A percentile compares a stretch with the other conserved stretches of the same genome.
These are phyloP conservation scores for Struthidea cinerea DNA, from an alignment of 2,113 vertebrate genomes.

Conservation along the genomic window DNA sequence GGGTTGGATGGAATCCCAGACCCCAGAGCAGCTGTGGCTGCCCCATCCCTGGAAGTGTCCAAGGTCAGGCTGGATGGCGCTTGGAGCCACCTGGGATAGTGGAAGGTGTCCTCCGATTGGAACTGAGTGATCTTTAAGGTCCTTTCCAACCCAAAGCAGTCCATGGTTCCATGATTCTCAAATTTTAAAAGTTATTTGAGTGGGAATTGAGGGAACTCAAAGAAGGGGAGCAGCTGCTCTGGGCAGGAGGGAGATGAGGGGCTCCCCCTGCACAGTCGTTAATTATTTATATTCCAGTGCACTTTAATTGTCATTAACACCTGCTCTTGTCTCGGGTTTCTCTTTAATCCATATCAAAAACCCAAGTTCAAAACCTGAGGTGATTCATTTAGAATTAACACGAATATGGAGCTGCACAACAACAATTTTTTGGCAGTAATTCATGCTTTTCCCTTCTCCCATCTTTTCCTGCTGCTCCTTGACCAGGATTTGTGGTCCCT, in stretches of 20 bases:
- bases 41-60: neutral
- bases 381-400: neutral
- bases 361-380: neutral
- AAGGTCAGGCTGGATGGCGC: neutral
- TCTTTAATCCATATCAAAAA: neutral
- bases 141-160: neutral
- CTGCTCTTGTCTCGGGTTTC: neutral
- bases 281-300: neutral
- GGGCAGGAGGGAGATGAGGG: neutral
- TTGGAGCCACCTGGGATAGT: neutral
- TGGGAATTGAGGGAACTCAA: neutral
- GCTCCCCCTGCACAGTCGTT: neutral
- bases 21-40: neutral
- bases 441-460: neutral
- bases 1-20: neutral
- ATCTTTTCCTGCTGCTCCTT: neutral
- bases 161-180: fast-evolving
- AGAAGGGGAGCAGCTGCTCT: neutral
- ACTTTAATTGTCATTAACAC: neutral
- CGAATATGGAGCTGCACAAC: neutral
- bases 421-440: neutral
- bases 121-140: neutral
- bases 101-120: neutral
- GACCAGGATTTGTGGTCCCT: too few relatives aligned
- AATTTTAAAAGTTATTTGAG: neutral